Evolutionary conservation across 2,888 invertebrate species (phyloP).

Genomic region (Hirudinaria manillensis): DNA sequence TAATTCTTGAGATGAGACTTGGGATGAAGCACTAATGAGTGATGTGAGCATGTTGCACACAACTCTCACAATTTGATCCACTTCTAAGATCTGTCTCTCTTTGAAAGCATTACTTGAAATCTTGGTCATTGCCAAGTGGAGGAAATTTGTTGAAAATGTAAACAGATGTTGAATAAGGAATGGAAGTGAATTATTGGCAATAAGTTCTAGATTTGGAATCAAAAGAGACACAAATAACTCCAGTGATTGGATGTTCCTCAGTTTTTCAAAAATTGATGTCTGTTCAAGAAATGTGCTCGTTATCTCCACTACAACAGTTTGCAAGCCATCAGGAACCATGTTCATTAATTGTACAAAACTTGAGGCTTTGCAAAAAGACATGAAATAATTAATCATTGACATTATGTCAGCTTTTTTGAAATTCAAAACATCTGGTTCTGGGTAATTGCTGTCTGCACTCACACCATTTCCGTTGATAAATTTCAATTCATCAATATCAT

Average conservation of each 20-base stretch:
- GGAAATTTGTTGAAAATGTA: background rate
- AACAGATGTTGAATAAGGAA: background rate
- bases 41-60: background rate
- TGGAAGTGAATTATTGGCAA: background rate
- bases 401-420: background rate
- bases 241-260: no score
- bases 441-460: background rate
- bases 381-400: background rate
- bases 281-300: no score
- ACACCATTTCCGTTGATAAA: background rate
- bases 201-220: no score
- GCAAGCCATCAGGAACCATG: conserved; percentile 7
- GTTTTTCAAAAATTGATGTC: no score
- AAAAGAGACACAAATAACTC: no score
- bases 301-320: no score
- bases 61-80: background rate
- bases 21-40: background rate
- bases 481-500: background rate
- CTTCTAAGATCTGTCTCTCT: conserved; percentile 2
- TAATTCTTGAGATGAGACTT: background rate
- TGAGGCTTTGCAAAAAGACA: background rate
- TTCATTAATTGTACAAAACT: background rate
- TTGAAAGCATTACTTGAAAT: background rate
- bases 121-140: background rate
- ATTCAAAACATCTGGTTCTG: background rate